Evolutionary conservation across 1,140 invertebrate species (phyloP).

Genomic region (Limonius californicus): DNA sequence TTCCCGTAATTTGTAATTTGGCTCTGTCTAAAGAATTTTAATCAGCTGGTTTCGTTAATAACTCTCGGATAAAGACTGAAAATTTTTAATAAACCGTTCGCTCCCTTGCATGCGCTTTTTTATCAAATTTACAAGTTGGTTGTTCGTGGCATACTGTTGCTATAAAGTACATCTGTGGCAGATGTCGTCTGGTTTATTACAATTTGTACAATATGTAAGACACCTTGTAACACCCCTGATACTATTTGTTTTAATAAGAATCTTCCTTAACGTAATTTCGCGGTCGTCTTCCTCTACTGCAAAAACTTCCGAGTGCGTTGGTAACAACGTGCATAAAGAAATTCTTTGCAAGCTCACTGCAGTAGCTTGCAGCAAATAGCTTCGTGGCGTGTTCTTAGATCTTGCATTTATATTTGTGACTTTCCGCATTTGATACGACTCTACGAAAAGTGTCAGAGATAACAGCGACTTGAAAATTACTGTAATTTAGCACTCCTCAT

Average conservation of each 20-base stretch:
- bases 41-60: not conserved
- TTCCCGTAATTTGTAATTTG: conserved; percentile 3
- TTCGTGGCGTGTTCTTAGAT: conserved; percentile 2
- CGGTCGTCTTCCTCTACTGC: not conserved
- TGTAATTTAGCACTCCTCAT: not conserved
- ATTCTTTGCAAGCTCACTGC: not conserved
- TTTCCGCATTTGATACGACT: not conserved
- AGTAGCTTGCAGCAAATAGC: not conserved
- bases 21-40: conserved; percentile 4
- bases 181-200: conserved; percentile 14
- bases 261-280: not conserved
- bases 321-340: not conserved
- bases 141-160: conserved; percentile 7
- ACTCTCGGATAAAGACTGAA: not conserved
- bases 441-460: not conserved
- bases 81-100: not conserved
- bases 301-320: not conserved
- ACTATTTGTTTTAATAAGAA: conserved; percentile 19
- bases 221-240: conserved; percentile 15
- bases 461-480: conserved; percentile 11
- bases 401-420: conserved; percentile 12
- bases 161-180: conserved; percentile 8
- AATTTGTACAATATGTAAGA: conserved; percentile 20
- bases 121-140: conserved; percentile 12
- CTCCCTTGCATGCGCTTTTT: conserved; percentile 6